A percentile compares a stretch with the other conserved stretches of the same genome.
phyloP scores from a whole-genome alignment of 2,888 invertebrate genomes.

The Callinectes sapidus region DNA sequence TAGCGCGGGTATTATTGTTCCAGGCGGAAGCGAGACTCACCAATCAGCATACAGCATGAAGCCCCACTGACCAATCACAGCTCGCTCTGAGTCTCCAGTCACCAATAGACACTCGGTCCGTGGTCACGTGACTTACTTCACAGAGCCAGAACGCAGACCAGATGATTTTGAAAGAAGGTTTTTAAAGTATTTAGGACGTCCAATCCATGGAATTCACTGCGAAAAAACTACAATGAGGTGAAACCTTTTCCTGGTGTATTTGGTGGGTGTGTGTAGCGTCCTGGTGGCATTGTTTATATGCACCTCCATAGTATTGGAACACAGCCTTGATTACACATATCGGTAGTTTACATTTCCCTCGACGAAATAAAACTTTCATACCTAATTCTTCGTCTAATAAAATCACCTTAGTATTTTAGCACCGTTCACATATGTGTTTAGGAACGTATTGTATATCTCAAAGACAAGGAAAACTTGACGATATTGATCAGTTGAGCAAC shows the following conservation, averaged over 20 bases:
- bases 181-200: background rate
- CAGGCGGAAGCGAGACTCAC: constrained; percentile 58
- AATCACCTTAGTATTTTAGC: background rate
- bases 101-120: background rate
- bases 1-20: constrained; percentile 60
- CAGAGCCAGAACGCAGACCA: constrained; percentile 63
- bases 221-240: background rate
- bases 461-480: background rate
- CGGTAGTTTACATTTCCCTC: constrained; percentile 51
- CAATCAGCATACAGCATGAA: constrained; percentile 48
- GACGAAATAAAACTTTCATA: background rate
- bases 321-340: constrained; percentile 58
- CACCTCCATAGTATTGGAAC: constrained; percentile 50
- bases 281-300: constrained; percentile 40
- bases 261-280: background rate
- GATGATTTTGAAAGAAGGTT: constrained; percentile 44
- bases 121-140: constrained; percentile 32
- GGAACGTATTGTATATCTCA: too few species aligned
- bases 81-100: background rate
- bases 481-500: constrained; percentile 56
- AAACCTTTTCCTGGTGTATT: background rate
- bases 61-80: constrained; percentile 5
- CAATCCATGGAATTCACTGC: background rate
- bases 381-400: background rate
- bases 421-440: background rate